Evolutionary conservation across 23 tunicate genomes (phyloP), one percentile per base, ranked within the genome.

Genomic region (Aplidium turbinatum): DNA sequence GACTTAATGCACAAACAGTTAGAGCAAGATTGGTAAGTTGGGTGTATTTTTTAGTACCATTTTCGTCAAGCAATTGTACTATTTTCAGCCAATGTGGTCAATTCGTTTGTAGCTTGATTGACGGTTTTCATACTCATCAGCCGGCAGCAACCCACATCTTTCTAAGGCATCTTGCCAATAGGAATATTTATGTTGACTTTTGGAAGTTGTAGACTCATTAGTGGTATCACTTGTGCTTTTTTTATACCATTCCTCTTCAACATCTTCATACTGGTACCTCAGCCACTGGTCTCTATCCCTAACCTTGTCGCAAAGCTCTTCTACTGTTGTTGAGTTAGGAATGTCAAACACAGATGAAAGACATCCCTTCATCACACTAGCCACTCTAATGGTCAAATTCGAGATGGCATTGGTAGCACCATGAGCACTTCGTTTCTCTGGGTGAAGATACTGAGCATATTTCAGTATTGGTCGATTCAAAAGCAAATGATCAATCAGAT

Each of bases 401-500:
- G 22, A 11, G 4, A 54, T 54, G 60, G 60, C 60, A 54, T 54
- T 54, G 23, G 22, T 54, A 54, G 60, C 60, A 54, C 22, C 22
- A n/a, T 11, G 22, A 5, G 19, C 60, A n/a, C 21, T 11, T 54
- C 60, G 19, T 54, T 54, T 54, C 21, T n/a, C 19, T 54, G 60
- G 22, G 23, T 54, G 60, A 54, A 54, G 22, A 54, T 54, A 54
- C 22, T 54, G 60, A 11, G 60, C 22, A 54, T 54, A 13, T 54
- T 54, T 16, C 22, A 54, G 4, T 13, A 54, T 54, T 22, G 60
- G 22, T 54, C 19, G 6, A 54, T 54, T 13, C 4, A 54, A 54
- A n/a, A 25, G 60, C 22, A 54, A 54, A 54, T 11, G 60, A 54
- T 54, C 60, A 11, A 54, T 11, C 22, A 54, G 60, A n/a, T 54